Evolutionary conservation across 2,113 vertebrate genomes (phyloP).

Genomic region (Pseudopipra pipra): DNA sequence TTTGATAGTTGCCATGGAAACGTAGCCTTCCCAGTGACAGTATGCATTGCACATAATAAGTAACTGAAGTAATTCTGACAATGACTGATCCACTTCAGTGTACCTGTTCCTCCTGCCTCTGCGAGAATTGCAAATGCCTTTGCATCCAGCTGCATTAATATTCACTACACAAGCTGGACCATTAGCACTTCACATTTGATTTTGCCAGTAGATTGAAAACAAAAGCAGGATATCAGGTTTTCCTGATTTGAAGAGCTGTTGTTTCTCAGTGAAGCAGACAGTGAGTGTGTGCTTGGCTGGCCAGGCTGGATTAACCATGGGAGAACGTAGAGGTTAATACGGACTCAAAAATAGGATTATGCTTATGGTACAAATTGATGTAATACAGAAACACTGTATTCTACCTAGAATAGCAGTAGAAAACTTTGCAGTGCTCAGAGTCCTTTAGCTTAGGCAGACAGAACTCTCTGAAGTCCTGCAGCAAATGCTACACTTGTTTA

Average conservation of each 20-base stretch:
- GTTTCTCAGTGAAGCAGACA: background rate
- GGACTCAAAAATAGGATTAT: background rate
- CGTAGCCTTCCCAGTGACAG: slow-evolving; percentile 40
- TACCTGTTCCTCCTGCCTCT: background rate
- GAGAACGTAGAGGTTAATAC: too few species aligned
- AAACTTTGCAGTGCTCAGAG: background rate
- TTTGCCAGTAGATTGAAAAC: background rate
- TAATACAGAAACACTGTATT: background rate
- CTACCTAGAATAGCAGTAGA: background rate
- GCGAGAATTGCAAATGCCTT: background rate
- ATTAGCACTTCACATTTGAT: background rate
- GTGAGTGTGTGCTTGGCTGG: background rate
- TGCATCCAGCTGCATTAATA: background rate
- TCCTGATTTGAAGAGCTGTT: background rate
- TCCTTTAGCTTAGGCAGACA: background rate
- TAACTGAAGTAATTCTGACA: slow-evolving; percentile 25
- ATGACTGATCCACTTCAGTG: background rate
- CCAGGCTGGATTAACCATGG: background rate
- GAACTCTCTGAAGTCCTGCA: background rate
- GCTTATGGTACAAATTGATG: background rate
- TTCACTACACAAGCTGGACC: background rate
- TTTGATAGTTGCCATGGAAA: slow-evolving; percentile 76
- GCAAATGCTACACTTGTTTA: background rate
- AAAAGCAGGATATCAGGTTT: background rate
- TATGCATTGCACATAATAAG: slow-evolving; percentile 41